A percentile compares a stretch with the other conserved stretches of the same genome.
Conservation (phyloP, 1,140 invertebrate species). For the Cherax destructor region DNA sequence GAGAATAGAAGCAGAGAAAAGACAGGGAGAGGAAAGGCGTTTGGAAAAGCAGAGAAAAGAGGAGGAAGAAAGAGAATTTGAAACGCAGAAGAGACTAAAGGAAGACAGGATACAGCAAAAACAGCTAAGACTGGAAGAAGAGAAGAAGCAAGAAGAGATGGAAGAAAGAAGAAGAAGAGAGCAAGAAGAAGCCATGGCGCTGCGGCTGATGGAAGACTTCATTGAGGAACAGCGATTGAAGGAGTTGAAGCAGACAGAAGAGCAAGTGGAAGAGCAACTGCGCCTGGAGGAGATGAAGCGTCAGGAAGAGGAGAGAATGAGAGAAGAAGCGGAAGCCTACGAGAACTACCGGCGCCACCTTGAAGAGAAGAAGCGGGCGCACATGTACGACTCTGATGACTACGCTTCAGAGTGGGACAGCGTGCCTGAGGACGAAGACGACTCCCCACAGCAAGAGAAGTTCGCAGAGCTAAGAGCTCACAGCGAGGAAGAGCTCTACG, state of each 20-base stretch:
- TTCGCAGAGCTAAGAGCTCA: slow-evolving; percentile 66
- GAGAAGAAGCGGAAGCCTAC: slow-evolving; percentile 62
- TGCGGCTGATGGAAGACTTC: not conserved
- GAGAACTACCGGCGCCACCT: slow-evolving; percentile 66
- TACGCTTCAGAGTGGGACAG: slow-evolving; percentile 71
- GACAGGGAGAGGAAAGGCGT: slow-evolving; percentile 25
- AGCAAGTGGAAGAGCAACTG: slow-evolving; percentile 37
- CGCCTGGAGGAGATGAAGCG: slow-evolving; percentile 56
- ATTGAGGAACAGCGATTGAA: slow-evolving; percentile 4
- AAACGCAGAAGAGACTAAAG: slow-evolving; percentile 15
- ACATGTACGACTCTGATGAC: slow-evolving; percentile 70
- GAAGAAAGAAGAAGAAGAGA: not conserved
- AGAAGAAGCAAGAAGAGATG: not conserved
- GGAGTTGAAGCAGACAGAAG: slow-evolving; percentile 34
- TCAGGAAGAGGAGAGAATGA: slow-evolving; percentile 49
- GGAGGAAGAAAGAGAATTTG: slow-evolving; percentile 18
- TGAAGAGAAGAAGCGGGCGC: slow-evolving; percentile 65
- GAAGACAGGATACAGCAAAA: not conserved
- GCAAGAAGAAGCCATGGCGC: not conserved
- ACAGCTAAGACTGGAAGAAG: not conserved
- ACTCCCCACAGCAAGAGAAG: slow-evolving; percentile 36
- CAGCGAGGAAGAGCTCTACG: slow-evolving; percentile 71
- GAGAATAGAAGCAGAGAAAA: slow-evolving; percentile 22
- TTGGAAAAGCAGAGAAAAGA: slow-evolving; percentile 13
- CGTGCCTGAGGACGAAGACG: slow-evolving; percentile 34